phyloP scores from a whole-genome alignment of 2,113 vertebrate species.

The Galbula dea region DNA sequence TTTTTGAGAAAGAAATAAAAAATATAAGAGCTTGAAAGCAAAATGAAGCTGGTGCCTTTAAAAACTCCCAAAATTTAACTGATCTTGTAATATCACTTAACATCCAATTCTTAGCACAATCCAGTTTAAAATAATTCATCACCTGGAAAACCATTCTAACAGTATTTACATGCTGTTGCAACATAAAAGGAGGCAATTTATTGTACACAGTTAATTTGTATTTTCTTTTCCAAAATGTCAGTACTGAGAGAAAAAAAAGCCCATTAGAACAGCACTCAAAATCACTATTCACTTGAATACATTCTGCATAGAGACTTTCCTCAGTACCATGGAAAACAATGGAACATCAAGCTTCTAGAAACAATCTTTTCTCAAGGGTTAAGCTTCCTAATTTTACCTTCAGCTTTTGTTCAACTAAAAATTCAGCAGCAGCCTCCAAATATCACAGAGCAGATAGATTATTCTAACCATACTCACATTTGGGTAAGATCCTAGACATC shows the following conservation, averaged over 20 bases:
- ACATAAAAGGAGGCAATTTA: not conserved
- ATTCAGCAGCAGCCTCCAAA: not conserved
- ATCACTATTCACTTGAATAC: not conserved
- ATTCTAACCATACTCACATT: not conserved
- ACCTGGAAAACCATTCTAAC: not conserved
- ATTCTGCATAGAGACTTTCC: not conserved
- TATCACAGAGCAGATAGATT: not conserved
- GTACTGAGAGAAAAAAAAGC: not conserved
- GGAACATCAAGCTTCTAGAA: not conserved
- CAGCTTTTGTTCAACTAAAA: not conserved
- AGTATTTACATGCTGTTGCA: not conserved
- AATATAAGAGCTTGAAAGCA: not conserved
- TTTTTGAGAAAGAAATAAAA: not conserved
- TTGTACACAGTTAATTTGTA: not conserved
- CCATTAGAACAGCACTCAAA: not conserved
- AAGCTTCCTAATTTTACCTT: not conserved
- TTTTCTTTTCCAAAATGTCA: not conserved
- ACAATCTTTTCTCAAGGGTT: not conserved
- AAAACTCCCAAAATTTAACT: not conserved
- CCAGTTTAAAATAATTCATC: not conserved
- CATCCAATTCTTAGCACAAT: fast-evolving
- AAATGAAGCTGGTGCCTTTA: not conserved
- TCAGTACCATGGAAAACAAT: not conserved
- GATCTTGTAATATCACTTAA: not conserved
- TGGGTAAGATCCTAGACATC: not conserved